Evolutionary conservation across 2,888 invertebrate genomes (phyloP), one percentile per base, ranked within the genome.

Genomic region (Molorchus minor): DNA sequence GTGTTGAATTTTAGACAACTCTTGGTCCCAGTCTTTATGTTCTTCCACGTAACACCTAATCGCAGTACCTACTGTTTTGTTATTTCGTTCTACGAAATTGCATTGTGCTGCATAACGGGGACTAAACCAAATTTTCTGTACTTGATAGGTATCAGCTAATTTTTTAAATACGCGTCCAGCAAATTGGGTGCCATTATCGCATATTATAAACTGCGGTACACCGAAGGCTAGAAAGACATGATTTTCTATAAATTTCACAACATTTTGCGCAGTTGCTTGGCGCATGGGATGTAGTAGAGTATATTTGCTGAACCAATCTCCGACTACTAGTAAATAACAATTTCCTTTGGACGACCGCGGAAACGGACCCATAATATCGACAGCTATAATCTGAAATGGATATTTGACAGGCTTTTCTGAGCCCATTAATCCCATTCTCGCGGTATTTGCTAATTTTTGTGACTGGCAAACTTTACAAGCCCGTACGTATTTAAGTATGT

Each of bases 381-480:
- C 13, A 10, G 62, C 58, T 4, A 70, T 55, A n/a, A 65, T 29
- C 53, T 70, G 59, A 16, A 40, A 33, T n/a, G 62, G 58, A 43
- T 44, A 61, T 8, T 45, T 19, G 3, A 61, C 65, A 4, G 20
- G 20, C 25, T 64, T 68, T 56, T 58, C 60, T 2, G 17, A 21
- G 15, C 66, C 64, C 67, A 70, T 68, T 12, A 62, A 35, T 19
- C 68, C 67, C 4, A 61, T n/a, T n/a, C n/a, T n/a, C n/a, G n/a
- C n/a, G n/a, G n/a, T n/a, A 38, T 62, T 61, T 8, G 46, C 54
- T 10, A 51, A 19, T 44, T 69, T 68, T 44, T 71, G 66, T 15
- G 66, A 49, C 2, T 54, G 61, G 47, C 69, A 69, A 5, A 58
- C 38, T 21, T 56, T 30, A 58, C 67, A 71, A 3, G 15, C 20